Conservation (phyloP, 2,113 vertebrate genomes). For the Nothobranchius kuhntae region DNA sequence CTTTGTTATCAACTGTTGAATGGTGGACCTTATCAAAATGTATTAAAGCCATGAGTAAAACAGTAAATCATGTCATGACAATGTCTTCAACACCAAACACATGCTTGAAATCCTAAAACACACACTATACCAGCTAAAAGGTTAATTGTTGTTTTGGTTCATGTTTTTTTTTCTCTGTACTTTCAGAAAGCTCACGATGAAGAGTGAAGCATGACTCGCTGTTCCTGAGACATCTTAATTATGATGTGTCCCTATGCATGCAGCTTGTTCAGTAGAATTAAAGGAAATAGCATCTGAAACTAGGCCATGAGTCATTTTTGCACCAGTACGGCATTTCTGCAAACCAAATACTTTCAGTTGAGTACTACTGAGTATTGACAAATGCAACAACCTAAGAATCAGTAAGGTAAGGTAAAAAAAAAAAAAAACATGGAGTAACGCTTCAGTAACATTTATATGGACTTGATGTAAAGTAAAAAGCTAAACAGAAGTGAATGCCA, state of each 20-base stretch:
- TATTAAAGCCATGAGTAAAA: no score
- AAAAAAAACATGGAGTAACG: no score
- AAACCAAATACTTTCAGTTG: no score
- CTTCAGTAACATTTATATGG: no score
- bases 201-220: slow-evolving; percentile 55
- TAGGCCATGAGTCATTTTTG: slow-evolving; percentile 10
- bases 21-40: not conserved
- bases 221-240: slow-evolving; percentile 33
- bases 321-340: no score
- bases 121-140: not conserved
- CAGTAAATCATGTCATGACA: no score
- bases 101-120: not conserved
- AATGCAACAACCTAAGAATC: no score
- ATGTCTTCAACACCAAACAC: not conserved
- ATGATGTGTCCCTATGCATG: slow-evolving; percentile 63
- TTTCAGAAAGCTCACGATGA: slow-evolving; percentile 76
- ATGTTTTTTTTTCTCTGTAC: slow-evolving; percentile 10
- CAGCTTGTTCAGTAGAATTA: slow-evolving; percentile 61
- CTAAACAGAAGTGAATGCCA: no score
- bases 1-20: not conserved
- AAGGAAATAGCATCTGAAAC: slow-evolving; percentile 47
- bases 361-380: no score
- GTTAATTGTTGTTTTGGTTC: no score
- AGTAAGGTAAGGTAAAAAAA: no score
- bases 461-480: no score